Conservation (phyloP, 2,113 vertebrate species). For the Barbus barbus region DNA sequence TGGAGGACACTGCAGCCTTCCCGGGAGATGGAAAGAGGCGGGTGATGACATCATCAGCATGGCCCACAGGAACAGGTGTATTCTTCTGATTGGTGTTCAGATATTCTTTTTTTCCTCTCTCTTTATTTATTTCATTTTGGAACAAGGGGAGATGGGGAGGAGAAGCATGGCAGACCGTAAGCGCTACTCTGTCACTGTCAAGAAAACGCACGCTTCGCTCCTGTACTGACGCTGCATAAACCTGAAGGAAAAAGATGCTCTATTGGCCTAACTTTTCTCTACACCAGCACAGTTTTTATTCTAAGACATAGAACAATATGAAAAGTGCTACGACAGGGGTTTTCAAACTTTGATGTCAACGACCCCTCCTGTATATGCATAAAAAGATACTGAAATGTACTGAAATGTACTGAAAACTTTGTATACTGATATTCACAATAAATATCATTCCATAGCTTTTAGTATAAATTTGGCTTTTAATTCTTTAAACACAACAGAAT, state of each 20-base stretch:
- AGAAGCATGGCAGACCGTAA: slow-evolving; percentile 26
- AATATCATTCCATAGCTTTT: background rate
- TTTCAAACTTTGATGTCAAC: background rate
- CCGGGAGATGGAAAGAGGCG: slow-evolving; percentile 36
- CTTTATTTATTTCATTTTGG: slow-evolving; percentile 23
- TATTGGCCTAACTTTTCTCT: slow-evolving; percentile 13
- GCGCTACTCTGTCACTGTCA: slow-evolving; percentile 58
- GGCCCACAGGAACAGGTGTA: slow-evolving; percentile 54
- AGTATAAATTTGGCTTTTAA: background rate
- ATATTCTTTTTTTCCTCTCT: slow-evolving; percentile 6
- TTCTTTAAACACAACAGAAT: background rate
- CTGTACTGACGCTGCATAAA: slow-evolving; percentile 52
- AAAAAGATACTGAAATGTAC: too few species aligned
- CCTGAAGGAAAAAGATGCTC: slow-evolving; percentile 19
- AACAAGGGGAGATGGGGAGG: slow-evolving; percentile 14
- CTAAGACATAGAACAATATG: background rate
- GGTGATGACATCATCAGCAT: slow-evolving; percentile 54
- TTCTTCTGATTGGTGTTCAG: slow-evolving; percentile 41
- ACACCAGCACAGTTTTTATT: slow-evolving; percentile 24
- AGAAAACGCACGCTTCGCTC: slow-evolving; percentile 44
- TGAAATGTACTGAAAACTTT: too few species aligned
- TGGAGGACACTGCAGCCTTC: slow-evolving; percentile 35
- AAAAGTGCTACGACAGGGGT: background rate
- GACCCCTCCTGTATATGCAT: background rate
- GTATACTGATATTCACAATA: background rate